Percentiles rank a stretch among this genome's conserved stretches.
These are phyloP conservation scores for Drosophila bipectinata DNA, from an alignment of 1,140 invertebrate genomes.

Conservation along the genomic window DNA sequence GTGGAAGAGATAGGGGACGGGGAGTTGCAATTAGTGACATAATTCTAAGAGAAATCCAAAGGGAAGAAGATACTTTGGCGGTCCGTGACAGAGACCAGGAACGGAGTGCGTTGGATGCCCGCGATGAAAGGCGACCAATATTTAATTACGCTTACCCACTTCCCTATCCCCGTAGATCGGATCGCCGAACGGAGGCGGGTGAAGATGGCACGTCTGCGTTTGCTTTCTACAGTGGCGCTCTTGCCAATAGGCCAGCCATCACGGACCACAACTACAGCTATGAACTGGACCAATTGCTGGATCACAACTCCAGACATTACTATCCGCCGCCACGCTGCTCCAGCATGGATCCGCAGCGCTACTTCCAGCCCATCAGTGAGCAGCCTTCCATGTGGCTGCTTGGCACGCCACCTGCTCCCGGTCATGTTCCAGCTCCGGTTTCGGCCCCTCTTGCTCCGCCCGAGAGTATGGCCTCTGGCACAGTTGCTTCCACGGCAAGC, in stretches of 20 bases:
- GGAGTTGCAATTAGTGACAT: not conserved
- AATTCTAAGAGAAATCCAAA: not conserved
- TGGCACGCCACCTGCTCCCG: slow-evolving; percentile 13
- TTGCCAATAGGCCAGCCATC: slow-evolving; percentile 59
- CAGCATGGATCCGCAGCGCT: slow-evolving; percentile 61
- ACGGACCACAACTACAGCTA: slow-evolving; percentile 70
- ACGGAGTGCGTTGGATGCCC: slow-evolving; percentile 1
- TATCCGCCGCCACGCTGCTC: slow-evolving; percentile 55
- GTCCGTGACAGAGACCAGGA: not conserved
- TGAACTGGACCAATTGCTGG: slow-evolving; percentile 48
- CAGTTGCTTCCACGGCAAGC: slow-evolving; percentile 10
- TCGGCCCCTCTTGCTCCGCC: slow-evolving; percentile 1
- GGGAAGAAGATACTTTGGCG: not conserved
- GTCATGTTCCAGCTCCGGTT: slow-evolving; percentile 16
- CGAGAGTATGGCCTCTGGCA: slow-evolving; percentile 4
- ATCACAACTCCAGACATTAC: slow-evolving; percentile 15
- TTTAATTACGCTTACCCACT: slow-evolving; percentile 43
- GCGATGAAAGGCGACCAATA: slow-evolving; percentile 13
- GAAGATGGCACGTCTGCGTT: slow-evolving; percentile 57
- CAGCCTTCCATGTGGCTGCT: slow-evolving; percentile 60
- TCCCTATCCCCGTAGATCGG: slow-evolving; percentile 18
- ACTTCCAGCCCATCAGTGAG: slow-evolving; percentile 61
- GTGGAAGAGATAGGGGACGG: not conserved
- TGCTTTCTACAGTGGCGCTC: slow-evolving; percentile 65
- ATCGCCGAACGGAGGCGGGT: slow-evolving; percentile 25